These are phyloP conservation scores for Dromococcyx pavoninus DNA, from an alignment of 2,797 vertebrate genomes.

Conservation along the genomic window DNA sequence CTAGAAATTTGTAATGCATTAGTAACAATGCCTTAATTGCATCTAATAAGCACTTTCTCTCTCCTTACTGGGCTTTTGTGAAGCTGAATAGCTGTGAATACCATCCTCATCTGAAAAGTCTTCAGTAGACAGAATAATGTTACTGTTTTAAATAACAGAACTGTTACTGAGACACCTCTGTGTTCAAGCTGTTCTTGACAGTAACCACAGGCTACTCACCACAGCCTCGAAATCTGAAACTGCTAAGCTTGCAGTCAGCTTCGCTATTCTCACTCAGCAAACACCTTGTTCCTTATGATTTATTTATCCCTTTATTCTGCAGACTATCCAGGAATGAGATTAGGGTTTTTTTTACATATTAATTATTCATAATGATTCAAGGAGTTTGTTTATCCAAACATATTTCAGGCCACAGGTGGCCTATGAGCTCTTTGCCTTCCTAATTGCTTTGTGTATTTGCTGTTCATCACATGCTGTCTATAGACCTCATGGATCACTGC, in stretches of 20 bases:
- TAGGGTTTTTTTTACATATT: not conserved
- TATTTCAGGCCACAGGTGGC: not conserved
- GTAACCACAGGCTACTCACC: conserved; percentile 9
- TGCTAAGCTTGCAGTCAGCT: conserved; percentile 8
- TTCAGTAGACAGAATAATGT: conserved; percentile 27
- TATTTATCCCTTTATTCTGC: conserved; percentile 9
- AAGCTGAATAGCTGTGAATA: conserved; percentile 21
- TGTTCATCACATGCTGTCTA: not conserved
- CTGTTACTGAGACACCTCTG: not conserved
- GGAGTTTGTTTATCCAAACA: not conserved
- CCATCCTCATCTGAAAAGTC: conserved; percentile 24
- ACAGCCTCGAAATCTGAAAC: conserved; percentile 9
- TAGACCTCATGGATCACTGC: not conserved
- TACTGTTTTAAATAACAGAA: conserved; percentile 31
- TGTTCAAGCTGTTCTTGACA: conserved; percentile 34
- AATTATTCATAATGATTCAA: not conserved
- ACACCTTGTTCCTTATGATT: conserved; percentile 31
- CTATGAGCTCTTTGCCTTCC: not conserved
- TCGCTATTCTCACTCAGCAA: conserved; percentile 18
- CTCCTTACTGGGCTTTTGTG: conserved; percentile 25
- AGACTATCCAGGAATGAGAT: not conserved
- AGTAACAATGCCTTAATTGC: not conserved
- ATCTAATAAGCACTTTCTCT: conserved; percentile 17
- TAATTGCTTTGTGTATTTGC: not conserved
- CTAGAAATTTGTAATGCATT: conserved; percentile 13